phyloP scores from a whole-genome alignment of 2,888 invertebrate species.

The Chymomyza caudatula region DNA sequence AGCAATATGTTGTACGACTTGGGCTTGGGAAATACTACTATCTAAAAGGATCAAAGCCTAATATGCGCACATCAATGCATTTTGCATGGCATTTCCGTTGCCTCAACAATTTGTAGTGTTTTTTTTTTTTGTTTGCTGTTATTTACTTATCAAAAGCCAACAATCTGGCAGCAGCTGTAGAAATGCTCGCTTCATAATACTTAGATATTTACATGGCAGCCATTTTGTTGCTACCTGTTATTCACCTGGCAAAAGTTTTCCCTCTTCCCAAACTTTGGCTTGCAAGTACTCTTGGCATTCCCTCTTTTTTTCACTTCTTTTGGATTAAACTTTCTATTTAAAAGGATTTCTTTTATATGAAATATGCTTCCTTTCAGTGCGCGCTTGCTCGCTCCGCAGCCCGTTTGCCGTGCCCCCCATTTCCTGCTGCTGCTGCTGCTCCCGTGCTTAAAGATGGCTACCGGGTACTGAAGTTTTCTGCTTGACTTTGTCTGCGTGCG shows the following conservation, averaged over 20 bases:
- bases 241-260: conserved; percentile 33
- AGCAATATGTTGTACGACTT: not conserved
- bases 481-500: conserved; percentile 61
- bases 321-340: conserved; percentile 67
- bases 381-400: conserved; percentile 19
- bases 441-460: conserved; percentile 17
- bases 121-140: not conserved
- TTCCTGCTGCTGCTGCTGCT: conserved; percentile 37
- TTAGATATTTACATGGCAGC: not conserved
- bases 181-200: not conserved
- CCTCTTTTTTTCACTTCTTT: conserved; percentile 6
- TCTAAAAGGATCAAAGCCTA: not conserved
- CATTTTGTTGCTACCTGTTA: not conserved
- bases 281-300: not conserved
- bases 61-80: conserved; percentile 2
- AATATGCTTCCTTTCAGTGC: conserved; percentile 58
- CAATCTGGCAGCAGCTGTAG: conserved; percentile 38
- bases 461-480: conserved; percentile 60
- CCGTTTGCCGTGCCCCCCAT: too few species aligned
- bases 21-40: conserved; percentile 4
- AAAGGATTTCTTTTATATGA: conserved; percentile 68
- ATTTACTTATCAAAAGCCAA: conserved; percentile 53
- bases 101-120: conserved; percentile 32
- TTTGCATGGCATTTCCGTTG: conserved; percentile 23
- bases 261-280: not conserved